Base-by-base conservation (phyloP, 1,140 invertebrate genomes). In the Atta colombica region DNA sequence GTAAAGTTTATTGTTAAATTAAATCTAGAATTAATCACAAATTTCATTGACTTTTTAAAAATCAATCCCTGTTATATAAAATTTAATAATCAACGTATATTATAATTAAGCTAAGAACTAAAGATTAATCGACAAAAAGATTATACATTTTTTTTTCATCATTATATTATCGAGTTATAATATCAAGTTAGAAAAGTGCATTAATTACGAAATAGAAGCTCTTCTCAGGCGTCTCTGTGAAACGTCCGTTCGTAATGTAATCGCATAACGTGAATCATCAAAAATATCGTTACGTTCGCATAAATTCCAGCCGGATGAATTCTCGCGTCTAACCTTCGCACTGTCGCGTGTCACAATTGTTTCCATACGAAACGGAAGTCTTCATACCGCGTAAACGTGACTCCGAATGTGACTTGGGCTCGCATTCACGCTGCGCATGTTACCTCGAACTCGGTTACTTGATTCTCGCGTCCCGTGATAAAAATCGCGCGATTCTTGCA, bases 271-370 rank as follows among this genome's bases (percentile, higher is more conserved):
- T 82, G 80, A 82, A 82, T 82, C 80, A 82, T 82, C 39, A 82
- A 61, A 82, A 82, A 82, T 61, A 61, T 61, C 68, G 53, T 82
- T 72, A 82, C 66, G 39, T 74, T 53, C 80, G 80, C 49, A 49
- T 8, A 31, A 82, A 82, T 82, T 82, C 80, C 80, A 31, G 35
- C 68, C 68, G 68, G 80, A 82, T 82, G 53, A 82, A 60, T 82
- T 82, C 68, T 45, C 66, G 68, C 28, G 39, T 74, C 55, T 72
- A 82, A 82, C 80, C 80, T 74, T 82, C 68, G 68, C 39, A 61
- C 61, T 61, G 80, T 82, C 80, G 80, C 80, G 55, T 82, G 80
- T 82, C 80, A 60, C 80, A 60, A 82, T 82, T 82, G 80, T 82
- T 82, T 82, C 68, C 68, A 72, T 82, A 82, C 25, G 51, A 55